These are phyloP conservation scores for Polyommatus iphigenia DNA, from an alignment of 2,888 invertebrate genomes.

Conservation along the genomic window DNA sequence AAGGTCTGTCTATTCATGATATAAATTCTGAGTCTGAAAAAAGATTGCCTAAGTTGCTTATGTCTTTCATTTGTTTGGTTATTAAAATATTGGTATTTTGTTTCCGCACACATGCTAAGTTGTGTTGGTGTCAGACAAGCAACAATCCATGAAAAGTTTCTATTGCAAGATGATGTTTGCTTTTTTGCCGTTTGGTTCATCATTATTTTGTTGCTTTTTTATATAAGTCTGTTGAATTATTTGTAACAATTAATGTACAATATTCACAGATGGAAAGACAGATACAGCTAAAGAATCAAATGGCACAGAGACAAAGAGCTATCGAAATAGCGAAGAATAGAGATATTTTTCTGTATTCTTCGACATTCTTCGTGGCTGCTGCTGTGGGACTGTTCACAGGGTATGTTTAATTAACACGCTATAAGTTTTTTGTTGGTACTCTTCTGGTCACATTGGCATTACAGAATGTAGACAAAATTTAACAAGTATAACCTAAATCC, in stretches of 20 bases:
- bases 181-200: background rate
- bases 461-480: background rate
- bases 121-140: too few species aligned
- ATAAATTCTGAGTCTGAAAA: too few species aligned
- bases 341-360: constrained; percentile 87
- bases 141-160: too few species aligned
- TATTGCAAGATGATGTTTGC: background rate
- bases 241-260: background rate
- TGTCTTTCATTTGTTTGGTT: too few species aligned
- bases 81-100: too few species aligned
- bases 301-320: constrained; percentile 87
- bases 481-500: too few species aligned
- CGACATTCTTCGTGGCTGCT: constrained; percentile 83
- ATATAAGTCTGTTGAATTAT: background rate
- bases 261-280: constrained; percentile 85
- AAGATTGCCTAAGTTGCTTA: too few species aligned
- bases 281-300: constrained; percentile 89
- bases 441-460: background rate
- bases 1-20: too few species aligned
- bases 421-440: background rate
- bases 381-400: constrained; percentile 75
- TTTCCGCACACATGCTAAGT: too few species aligned
- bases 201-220: background rate
- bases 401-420: constrained; percentile 51
- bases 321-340: constrained; percentile 85